phyloP scores from a whole-genome alignment of 2,888 invertebrate species.

The Stenoptilia bipunctidactyla region DNA sequence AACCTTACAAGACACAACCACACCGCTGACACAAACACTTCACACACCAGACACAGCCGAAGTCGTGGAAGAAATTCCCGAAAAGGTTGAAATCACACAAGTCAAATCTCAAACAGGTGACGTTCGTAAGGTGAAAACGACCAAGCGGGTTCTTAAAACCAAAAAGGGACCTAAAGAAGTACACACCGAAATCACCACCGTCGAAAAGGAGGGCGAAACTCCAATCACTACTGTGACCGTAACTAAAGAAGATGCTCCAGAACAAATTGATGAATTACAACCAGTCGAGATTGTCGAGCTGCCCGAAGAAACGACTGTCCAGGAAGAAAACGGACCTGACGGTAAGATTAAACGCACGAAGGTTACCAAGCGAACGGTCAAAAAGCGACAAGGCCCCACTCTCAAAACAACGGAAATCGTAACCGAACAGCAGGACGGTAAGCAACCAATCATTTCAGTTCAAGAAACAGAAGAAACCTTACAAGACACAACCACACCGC shows the following conservation, averaged over 20 bases:
- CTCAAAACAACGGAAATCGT: conserved; percentile 18
- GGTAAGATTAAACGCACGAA: conserved; percentile 23
- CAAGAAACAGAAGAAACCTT: conserved; percentile 23
- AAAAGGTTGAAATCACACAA: conserved; percentile 36
- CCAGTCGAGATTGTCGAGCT: conserved; percentile 18
- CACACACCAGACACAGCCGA: conserved; percentile 17
- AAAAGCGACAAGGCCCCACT: conserved; percentile 17
- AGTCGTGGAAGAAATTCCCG: conserved; percentile 25
- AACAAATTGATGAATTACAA: conserved; percentile 13
- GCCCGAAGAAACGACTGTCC: conserved; percentile 36
- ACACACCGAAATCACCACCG: conserved; percentile 23
- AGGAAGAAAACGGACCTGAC: conserved; percentile 19
- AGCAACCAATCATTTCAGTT: conserved; percentile 17
- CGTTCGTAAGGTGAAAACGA: conserved; percentile 21
- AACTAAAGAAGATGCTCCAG: conserved; percentile 21
- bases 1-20: conserved; percentile 27
- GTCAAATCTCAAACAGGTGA: conserved; percentile 21
- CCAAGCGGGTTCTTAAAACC: conserved; percentile 19
- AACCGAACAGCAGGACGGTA: conserved; percentile 29
- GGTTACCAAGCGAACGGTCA: conserved; percentile 17
- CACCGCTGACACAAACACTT: conserved; percentile 17
- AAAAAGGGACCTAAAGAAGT: conserved; percentile 7
- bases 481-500: conserved; percentile 16
- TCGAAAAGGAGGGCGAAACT: conserved; percentile 38
- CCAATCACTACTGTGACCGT: conserved; percentile 19